Conservation (phyloP, 2,113 vertebrate genomes). For the Microcebus griseorufus region DNA sequence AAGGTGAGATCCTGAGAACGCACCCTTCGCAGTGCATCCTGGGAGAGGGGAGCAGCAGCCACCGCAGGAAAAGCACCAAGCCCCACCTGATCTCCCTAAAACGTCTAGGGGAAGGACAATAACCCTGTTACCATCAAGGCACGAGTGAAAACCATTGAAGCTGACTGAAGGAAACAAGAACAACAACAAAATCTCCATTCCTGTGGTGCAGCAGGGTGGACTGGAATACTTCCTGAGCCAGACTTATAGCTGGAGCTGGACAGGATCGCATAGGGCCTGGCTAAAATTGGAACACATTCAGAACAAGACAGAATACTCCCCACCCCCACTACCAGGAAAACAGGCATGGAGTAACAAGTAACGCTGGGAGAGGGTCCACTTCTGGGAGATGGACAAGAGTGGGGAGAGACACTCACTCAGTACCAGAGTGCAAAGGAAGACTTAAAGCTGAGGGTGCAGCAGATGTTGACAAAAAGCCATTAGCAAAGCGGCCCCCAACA, state of each 20-base stretch:
- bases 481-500: neutral
- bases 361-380: too few species aligned
- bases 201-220: rapidly evolving
- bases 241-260: neutral
- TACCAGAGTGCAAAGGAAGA: neutral
- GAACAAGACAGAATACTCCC: neutral
- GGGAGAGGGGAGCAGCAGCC: too few species aligned
- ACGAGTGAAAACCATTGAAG: neutral
- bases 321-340: neutral
- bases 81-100: neutral
- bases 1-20: neutral
- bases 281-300: neutral
- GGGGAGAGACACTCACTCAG: neutral
- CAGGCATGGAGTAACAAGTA: neutral
- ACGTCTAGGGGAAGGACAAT: neutral
- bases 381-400: neutral
- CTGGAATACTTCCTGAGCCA: neutral
- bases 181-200: neutral
- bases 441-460: neutral
- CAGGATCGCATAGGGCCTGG: neutral
- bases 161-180: neutral
- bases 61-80: neutral
- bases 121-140: too few species aligned
- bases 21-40: too few species aligned
- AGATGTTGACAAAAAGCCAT: neutral